Evolutionary conservation across 2,888 invertebrate genomes (phyloP).

Genomic region (Tanytarsus gracilentus): DNA sequence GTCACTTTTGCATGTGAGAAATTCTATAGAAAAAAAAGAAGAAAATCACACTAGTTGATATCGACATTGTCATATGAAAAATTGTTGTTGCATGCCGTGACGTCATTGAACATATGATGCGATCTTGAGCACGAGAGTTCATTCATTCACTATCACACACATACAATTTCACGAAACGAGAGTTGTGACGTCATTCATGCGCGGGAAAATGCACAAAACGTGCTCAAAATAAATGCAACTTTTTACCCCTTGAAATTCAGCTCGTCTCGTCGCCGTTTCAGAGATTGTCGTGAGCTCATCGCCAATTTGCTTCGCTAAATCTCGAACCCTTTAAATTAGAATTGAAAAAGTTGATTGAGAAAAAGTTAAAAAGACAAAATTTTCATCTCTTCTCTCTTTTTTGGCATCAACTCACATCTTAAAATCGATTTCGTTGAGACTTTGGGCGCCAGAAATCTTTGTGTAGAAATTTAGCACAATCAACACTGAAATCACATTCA

Average conservation of each 20-base stretch:
- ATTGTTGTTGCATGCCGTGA: neutral
- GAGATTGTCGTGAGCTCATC: constrained; percentile 6
- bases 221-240: neutral
- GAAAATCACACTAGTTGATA: constrained; percentile 8
- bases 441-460: constrained; percentile 24
- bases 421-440: constrained; percentile 23
- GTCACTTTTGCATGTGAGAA: constrained; percentile 38
- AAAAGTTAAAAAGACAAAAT: neutral
- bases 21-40: constrained; percentile 34
- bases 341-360: neutral
- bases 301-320: constrained; percentile 17
- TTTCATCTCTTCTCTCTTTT: neutral
- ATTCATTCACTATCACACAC: constrained; percentile 8
- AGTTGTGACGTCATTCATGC: neutral
- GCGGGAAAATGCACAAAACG: constrained; percentile 4
- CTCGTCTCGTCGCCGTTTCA: constrained; percentile 7
- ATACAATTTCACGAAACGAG: neutral
- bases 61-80: constrained; percentile 2
- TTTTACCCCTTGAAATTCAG: constrained; percentile 19
- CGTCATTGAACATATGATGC: constrained; percentile 10
- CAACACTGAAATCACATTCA: neutral
- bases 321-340: constrained; percentile 2
- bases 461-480: constrained; percentile 8
- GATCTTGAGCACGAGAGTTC: neutral
- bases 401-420: constrained; percentile 20